A percentile compares a stretch with the other conserved stretches of the same genome.
Evolutionary conservation across 2,888 invertebrate genomes (phyloP).

Genomic region (Malachius bipustulatus): DNA sequence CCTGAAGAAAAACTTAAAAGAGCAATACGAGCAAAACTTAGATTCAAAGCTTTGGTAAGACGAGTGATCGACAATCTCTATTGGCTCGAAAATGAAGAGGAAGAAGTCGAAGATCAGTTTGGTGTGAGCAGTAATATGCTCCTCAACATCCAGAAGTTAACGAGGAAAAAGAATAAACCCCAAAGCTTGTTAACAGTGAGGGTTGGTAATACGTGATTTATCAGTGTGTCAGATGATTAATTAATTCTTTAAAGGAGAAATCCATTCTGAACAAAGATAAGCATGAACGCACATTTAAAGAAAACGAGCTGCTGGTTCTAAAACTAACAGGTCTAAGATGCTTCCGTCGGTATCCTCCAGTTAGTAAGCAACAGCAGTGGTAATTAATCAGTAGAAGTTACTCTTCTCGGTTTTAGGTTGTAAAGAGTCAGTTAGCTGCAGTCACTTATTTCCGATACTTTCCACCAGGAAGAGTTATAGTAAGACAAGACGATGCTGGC

Average conservation of each 20-base stretch:
- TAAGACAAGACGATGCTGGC: conserved; percentile 49
- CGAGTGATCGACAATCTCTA: conserved; percentile 9
- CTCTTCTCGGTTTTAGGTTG: conserved; percentile 43
- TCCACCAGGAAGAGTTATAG: conserved; percentile 45
- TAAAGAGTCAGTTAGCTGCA: conserved; percentile 48
- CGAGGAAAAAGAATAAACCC: conserved; percentile 7
- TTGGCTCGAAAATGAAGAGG: conserved; percentile 11
- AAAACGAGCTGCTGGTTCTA: conserved; percentile 45
- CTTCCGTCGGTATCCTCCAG: conserved; percentile 48
- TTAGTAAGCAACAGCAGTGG: too few relatives aligned
- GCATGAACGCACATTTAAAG: conserved; percentile 43
- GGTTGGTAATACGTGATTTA: too few relatives aligned
- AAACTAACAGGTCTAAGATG: conserved; percentile 50
- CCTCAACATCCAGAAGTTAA: conserved; percentile 7
- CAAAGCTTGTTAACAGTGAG: conserved; percentile 16
- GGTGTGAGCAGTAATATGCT: too few relatives aligned
- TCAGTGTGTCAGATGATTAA: too few relatives aligned
- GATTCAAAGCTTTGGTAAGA: conserved; percentile 10
- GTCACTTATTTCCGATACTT: conserved; percentile 51
- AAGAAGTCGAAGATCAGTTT: not conserved
- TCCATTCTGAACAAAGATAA: conserved; percentile 45
- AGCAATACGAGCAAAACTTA: conserved; percentile 6
- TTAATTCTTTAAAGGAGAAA: conserved; percentile 44
- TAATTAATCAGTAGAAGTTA: too few relatives aligned
- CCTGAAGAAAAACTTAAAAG: not conserved